phyloP scores from a whole-genome alignment of 2,797 vertebrate species.

The Taeniopygia guttata region DNA sequence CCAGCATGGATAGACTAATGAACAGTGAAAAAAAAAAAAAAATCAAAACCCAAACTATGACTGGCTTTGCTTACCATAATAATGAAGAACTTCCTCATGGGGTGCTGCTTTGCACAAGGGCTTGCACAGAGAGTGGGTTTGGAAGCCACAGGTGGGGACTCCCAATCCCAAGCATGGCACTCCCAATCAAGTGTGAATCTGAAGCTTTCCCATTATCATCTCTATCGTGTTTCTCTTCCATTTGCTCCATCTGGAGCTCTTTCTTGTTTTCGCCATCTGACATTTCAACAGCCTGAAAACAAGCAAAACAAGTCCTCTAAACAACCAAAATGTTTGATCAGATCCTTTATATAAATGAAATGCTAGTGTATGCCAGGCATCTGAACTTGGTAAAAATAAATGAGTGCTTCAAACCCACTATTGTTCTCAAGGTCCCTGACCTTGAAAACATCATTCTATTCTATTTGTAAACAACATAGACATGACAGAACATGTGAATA shows the following conservation, averaged over 20 bases:
- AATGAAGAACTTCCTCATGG: slow-evolving; percentile 56
- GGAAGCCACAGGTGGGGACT: slow-evolving; percentile 19
- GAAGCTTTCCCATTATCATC: neutral
- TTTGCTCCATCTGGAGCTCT: slow-evolving; percentile 60
- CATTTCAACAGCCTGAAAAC: slow-evolving; percentile 65
- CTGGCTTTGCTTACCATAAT: slow-evolving; percentile 44
- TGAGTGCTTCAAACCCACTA: slow-evolving; percentile 62
- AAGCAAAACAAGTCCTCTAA: slow-evolving; percentile 56
- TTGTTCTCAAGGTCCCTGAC: slow-evolving; percentile 65
- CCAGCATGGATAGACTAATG: neutral
- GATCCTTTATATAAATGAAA: slow-evolving; percentile 62
- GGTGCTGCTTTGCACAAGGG: neutral
- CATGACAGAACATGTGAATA: slow-evolving; percentile 55
- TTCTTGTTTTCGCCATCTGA: slow-evolving; percentile 49
- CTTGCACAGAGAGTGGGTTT: slow-evolving; percentile 18
- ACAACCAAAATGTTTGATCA: slow-evolving; percentile 59
- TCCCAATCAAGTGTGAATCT: neutral
- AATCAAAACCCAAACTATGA: neutral
- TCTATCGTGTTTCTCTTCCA: slow-evolving; percentile 23
- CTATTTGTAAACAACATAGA: slow-evolving; percentile 66
- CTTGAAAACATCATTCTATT: slow-evolving; percentile 66
- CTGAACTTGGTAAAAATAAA: slow-evolving; percentile 67
- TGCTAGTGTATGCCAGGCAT: slow-evolving; percentile 59
- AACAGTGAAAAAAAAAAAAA: neutral
- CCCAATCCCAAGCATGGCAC: neutral